Percentiles rank a stretch among this genome's conserved stretches.
Evolutionary conservation across 2,888 invertebrate species (phyloP).

Genomic region (Lochmaea crataegi): DNA sequence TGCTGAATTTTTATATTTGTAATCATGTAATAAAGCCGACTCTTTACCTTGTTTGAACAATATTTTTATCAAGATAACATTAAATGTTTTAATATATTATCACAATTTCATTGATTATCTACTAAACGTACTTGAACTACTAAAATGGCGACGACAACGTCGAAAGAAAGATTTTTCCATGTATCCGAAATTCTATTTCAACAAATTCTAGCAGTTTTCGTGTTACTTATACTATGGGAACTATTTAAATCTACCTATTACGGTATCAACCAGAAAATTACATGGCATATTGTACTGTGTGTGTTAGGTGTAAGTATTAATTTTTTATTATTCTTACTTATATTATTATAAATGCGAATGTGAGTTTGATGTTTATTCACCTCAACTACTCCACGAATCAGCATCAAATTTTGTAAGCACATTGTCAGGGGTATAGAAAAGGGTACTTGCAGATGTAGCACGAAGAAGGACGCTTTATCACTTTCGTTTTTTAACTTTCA

Average conservation of each 20-base stretch:
- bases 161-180: conserved; percentile 34
- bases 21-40: neutral
- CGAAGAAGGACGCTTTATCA: no score
- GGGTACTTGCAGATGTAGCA: no score
- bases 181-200: conserved; percentile 47
- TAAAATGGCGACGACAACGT: conserved; percentile 10
- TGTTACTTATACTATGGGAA: conserved; percentile 48
- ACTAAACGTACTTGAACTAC: neutral
- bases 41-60: neutral
- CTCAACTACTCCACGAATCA: no score
- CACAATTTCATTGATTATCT: neutral
- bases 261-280: conserved; percentile 31
- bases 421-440: no score
- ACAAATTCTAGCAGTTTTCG: conserved; percentile 47
- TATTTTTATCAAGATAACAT: neutral
- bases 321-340: neutral
- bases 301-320: conserved; percentile 57
- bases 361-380: neutral
- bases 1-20: no score
- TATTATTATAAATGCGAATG: no score
- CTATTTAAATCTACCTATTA: conserved; percentile 35
- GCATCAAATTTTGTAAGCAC: no score
- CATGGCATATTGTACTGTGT: conserved; percentile 56
- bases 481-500: no score
- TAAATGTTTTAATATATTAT: neutral